Base-by-base conservation (phyloP, 2,113 vertebrate species). In the Ameiurus melas region DNA sequence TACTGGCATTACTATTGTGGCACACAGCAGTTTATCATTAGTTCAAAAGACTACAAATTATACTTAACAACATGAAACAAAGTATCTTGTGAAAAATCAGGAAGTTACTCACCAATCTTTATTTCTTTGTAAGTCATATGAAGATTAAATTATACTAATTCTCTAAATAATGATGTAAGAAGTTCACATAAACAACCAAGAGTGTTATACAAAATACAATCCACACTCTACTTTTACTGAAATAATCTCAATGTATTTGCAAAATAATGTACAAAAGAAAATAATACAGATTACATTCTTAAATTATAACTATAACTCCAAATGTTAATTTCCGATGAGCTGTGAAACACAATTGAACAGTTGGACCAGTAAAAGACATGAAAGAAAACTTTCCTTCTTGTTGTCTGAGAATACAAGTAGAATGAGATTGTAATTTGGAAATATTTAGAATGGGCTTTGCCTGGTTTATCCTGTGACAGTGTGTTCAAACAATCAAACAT, bases 361-460 rank as follows among this genome's bases (percentile, higher is more conserved):
- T n/a, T 64, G 39, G 22, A 66, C 8, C 16, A 53, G 25, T 51
- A 16, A 83, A 47, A 66, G 13, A 66, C 82, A 84, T 25, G 5
- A 84, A 66, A 64, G 13, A n/a, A 36, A 47, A 53, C 8, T 68
- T 84, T 84, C 16, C n/a, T 19, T 51, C 39, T 12, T 5, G 53
- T 47, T 51, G 25, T 47, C 27, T 43, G 7, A 51, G 39, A 68
- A 53, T 20, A 71, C 90, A 88, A 84, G 85, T 84, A 33, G 87
- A 93, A 90, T 90, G 77, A 93, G 84, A 92, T 71, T 85, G 90
- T 90, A 87, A 86, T 93, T 91, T 94, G 94, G 91, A 91, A 93
- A 86, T 88, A 36, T 91, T 94, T 94, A 93, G 79, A 25, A 22
- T 22, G 86, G 83, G 88, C 79, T 90, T 86, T 75, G 60, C 85